Conservation (phyloP, 2,888 invertebrate genomes). For the Antheraea yamamai region DNA sequence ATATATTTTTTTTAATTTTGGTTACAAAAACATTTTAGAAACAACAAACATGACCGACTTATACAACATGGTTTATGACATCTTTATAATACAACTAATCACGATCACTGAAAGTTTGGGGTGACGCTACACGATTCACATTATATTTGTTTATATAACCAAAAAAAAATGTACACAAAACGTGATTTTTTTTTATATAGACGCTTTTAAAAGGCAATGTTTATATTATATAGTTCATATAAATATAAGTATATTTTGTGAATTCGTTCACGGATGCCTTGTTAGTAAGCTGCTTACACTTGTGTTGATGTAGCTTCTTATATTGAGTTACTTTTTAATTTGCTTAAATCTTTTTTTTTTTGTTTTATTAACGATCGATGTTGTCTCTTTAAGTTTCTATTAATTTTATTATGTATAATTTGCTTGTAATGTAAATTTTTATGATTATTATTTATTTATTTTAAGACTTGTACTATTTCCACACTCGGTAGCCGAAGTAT, state of each 20-base stretch:
- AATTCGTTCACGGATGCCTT: conserved; percentile 28
- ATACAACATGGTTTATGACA: not conserved
- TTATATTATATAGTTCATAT: conserved; percentile 43
- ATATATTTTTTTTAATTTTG: too few relatives aligned
- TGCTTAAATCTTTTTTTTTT: conserved; percentile 41
- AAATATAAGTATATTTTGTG: conserved; percentile 36
- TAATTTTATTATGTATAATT: conserved; percentile 25
- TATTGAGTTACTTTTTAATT: conserved; percentile 43
- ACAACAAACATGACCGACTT: not conserved
- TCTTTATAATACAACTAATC: not conserved
- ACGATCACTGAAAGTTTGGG: conserved; percentile 46
- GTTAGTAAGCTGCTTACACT: conserved; percentile 43
- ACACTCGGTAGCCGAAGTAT: conserved; percentile 6
- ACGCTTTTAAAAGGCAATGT: conserved; percentile 43
- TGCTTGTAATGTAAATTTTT: conserved; percentile 19
- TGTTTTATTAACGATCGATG: conserved; percentile 44
- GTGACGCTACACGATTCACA: conserved; percentile 57
- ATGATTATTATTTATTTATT: conserved; percentile 17
- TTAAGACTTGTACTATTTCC: conserved; percentile 17
- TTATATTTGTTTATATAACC: not conserved
- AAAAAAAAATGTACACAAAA: not conserved
- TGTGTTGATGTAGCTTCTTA: conserved; percentile 41
- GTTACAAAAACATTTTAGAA: too few relatives aligned
- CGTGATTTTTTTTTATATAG: conserved; percentile 33
- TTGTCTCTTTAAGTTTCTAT: conserved; percentile 37